These are phyloP conservation scores for Phengaris arion DNA, from an alignment of 2,888 invertebrate species.

Conservation along the genomic window DNA sequence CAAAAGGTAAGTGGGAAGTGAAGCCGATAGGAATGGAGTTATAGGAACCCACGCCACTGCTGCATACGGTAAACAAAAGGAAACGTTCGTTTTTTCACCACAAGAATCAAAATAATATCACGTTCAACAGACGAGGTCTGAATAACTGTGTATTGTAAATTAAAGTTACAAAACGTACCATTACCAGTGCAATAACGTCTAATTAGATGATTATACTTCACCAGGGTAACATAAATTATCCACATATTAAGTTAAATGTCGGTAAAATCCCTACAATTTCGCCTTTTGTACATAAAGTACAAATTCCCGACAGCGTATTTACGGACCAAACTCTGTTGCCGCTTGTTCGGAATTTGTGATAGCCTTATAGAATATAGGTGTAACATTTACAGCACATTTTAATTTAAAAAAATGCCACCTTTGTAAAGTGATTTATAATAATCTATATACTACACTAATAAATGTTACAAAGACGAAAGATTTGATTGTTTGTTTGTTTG, in stretches of 20 bases:
- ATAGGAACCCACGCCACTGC: too few species aligned
- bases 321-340: neutral
- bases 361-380: neutral
- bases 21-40: too few species aligned
- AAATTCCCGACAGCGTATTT: slow-evolving; percentile 9
- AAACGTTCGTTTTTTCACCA: too few species aligned
- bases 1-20: too few species aligned
- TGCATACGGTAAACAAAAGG: too few species aligned
- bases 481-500: too few species aligned
- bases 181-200: too few species aligned
- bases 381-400: neutral
- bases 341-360: neutral
- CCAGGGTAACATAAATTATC: neutral
- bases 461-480: too few species aligned
- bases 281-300: slow-evolving; percentile 1
- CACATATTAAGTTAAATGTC: neutral
- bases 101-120: too few species aligned
- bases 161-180: neutral
- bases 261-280: slow-evolving; percentile 4
- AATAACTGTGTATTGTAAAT: neutral
- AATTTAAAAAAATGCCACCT: neutral
- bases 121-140: neutral
- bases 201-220: neutral
- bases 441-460: too few species aligned
- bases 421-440: neutral